Evolutionary conservation across 2,888 invertebrate genomes (phyloP).

Genomic region (Melitaea athalia): DNA sequence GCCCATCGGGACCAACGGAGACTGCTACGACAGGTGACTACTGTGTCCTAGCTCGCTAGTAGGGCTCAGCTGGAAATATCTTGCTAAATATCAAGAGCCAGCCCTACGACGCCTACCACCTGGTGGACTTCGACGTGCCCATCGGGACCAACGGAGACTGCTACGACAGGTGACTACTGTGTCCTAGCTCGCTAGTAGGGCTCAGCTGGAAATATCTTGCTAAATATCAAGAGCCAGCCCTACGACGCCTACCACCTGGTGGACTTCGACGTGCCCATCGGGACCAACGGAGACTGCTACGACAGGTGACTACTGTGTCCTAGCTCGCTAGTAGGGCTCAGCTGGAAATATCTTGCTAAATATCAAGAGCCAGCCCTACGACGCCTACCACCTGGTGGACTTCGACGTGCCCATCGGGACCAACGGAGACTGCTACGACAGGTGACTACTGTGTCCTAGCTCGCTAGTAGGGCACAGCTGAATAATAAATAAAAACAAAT

Average conservation of each 20-base stretch:
- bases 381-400: slow-evolving; percentile 95
- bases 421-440: slow-evolving; percentile 94
- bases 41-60: no score
- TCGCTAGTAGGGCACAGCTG: no score
- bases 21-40: slow-evolving; percentile 95
- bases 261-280: slow-evolving; percentile 98
- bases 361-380: slow-evolving; percentile 98
- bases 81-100: slow-evolving; percentile 84
- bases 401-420: slow-evolving; percentile 98
- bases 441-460: no score
- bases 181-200: no score
- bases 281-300: slow-evolving; percentile 97
- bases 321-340: no score
- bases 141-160: slow-evolving; percentile 98
- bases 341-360: no score
- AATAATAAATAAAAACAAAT: no score
- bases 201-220: no score
- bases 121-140: slow-evolving; percentile 98
- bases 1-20: slow-evolving; percentile 97
- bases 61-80: no score
- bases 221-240: slow-evolving; percentile 89
- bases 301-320: no score
- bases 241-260: slow-evolving; percentile 97
- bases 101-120: slow-evolving; percentile 98
- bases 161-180: slow-evolving; percentile 89